Evolutionary conservation across 1,140 invertebrate species (phyloP).

Genomic region (Leptopilina boulardi): DNA sequence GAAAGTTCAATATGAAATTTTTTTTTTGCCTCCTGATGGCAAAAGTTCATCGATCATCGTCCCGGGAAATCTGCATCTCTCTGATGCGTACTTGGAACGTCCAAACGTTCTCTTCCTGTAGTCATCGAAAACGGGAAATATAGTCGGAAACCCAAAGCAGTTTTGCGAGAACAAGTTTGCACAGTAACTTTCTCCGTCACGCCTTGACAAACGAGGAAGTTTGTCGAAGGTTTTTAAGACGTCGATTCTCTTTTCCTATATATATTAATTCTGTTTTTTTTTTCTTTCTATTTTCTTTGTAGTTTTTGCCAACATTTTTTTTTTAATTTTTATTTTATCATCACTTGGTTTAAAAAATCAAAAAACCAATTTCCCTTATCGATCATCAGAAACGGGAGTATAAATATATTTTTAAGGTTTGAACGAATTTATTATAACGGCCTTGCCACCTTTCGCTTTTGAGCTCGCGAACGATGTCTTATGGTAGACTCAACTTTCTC

Average conservation of each 20-base stretch:
- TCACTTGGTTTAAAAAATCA: not conserved
- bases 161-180: constrained; percentile 33
- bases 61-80: constrained; percentile 22
- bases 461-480: not conserved
- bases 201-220: constrained; percentile 58
- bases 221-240: constrained; percentile 39
- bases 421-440: not conserved
- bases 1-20: not conserved
- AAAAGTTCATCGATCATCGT: not conserved
- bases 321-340: not conserved
- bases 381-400: not conserved
- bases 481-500: constrained; percentile 42
- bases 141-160: constrained; percentile 25
- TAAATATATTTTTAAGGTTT: not conserved
- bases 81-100: constrained; percentile 14
- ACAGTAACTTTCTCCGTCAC: constrained; percentile 57
- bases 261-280: not conserved
- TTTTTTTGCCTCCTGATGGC: not conserved
- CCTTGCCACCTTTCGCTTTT: constrained; percentile 28
- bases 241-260: constrained; percentile 29
- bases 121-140: constrained; percentile 26
- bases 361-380: constrained; percentile 13
- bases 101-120: constrained; percentile 3
- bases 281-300: constrained; percentile 26
- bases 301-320: not conserved